phyloP scores from a whole-genome alignment of 2,113 vertebrate species.

The Rhea americana region DNA sequence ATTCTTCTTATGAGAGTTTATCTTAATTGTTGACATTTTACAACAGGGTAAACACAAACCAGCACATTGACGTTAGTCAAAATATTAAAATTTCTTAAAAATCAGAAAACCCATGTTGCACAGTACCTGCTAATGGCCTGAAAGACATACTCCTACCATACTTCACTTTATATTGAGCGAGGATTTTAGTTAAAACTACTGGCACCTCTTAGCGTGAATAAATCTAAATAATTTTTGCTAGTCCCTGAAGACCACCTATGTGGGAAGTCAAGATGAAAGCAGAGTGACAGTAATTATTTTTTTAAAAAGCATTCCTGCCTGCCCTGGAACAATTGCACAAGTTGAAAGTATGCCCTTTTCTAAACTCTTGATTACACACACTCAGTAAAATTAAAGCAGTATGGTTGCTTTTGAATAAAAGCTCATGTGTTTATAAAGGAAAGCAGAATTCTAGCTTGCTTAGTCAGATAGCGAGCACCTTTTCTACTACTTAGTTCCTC shows the following conservation, averaged over 20 bases:
- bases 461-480: background rate
- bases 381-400: background rate
- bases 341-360: accelerated
- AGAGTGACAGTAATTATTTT: background rate
- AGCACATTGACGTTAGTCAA: background rate
- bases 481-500: background rate
- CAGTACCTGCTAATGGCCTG: background rate
- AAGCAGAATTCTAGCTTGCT: background rate
- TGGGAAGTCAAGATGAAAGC: background rate
- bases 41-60: background rate
- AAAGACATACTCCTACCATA: background rate
- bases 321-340: background rate
- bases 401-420: background rate
- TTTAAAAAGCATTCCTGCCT: background rate
- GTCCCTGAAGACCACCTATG: background rate
- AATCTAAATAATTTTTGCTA: background rate
- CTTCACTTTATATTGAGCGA: background rate
- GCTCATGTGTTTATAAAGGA: background rate
- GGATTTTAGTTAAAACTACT: background rate
- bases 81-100: background rate
- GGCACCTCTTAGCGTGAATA: background rate
- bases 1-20: background rate
- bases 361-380: background rate
- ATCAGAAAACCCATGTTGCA: background rate
- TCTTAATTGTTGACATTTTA: background rate